phyloP scores from a whole-genome alignment of 2,113 vertebrate species.

The Butorides virescens region DNA sequence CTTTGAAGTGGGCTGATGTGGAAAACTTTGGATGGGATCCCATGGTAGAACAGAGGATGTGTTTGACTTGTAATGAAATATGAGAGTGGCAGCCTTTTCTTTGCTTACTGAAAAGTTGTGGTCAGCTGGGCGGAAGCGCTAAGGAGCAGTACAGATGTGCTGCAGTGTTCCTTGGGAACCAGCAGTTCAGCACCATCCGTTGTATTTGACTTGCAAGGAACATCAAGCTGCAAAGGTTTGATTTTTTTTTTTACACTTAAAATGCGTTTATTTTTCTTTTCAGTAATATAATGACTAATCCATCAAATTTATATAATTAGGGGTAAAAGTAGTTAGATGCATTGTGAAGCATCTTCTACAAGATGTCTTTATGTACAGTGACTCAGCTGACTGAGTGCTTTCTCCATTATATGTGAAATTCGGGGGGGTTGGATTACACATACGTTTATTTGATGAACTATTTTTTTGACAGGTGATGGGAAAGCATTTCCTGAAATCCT shows the following conservation, averaged over 20 bases:
- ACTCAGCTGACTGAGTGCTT: neutral
- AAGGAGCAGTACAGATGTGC: neutral
- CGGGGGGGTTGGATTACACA: neutral
- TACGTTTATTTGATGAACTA: neutral
- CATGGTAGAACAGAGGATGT: neutral
- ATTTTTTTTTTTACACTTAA: neutral
- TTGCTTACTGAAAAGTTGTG: neutral
- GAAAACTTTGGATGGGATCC: neutral
- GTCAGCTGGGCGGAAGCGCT: neutral
- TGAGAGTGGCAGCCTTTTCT: neutral
- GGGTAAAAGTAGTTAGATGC: neutral
- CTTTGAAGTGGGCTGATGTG: neutral
- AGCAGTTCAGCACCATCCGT: neutral
- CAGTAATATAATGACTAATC: neutral
- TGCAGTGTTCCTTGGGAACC: neutral
- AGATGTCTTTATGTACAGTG: neutral
- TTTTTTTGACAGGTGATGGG: slow-evolving; percentile 1
- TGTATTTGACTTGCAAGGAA: neutral
- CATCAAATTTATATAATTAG: neutral
- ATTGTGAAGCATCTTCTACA: neutral
- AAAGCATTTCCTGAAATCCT: slow-evolving; percentile 18
- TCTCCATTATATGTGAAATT: neutral
- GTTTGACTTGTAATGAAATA: neutral
- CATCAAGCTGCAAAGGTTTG: neutral
- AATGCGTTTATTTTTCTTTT: neutral